Evolutionary conservation across 92 coral and sea anemone genomes (phyloP).

Genomic region (Pocillopora grandis): DNA sequence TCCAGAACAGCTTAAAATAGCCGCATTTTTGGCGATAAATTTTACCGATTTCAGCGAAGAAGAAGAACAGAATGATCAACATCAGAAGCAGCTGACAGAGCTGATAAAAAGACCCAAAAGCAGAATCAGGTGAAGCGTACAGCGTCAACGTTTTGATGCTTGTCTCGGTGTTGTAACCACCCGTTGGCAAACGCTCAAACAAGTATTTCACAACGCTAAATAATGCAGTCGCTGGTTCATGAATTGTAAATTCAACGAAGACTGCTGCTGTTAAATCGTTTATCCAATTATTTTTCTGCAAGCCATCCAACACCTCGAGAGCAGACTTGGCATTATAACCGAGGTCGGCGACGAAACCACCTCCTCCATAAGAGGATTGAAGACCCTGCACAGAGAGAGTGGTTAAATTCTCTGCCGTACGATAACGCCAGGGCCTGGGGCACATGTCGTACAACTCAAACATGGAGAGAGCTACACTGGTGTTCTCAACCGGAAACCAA

Average conservation of each 20-base stretch:
- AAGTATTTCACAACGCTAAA: conserved; percentile 74
- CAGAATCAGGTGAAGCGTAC: conserved; percentile 74
- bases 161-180: conserved; percentile 47
- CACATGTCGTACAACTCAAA: conserved; percentile 51
- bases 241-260: conserved; percentile 76
- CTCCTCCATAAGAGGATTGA: conserved; percentile 44
- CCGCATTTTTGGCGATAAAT: conserved; percentile 58
- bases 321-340: conserved; percentile 78
- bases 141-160: conserved; percentile 65
- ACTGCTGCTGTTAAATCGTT: conserved; percentile 75
- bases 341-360: conserved; percentile 82
- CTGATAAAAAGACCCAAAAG: conserved; percentile 48
- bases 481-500: conserved; percentile 63
- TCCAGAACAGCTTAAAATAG: conserved; percentile 74
- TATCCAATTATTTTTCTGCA: conserved; percentile 65
- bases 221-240: conserved; percentile 74
- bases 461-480: conserved; percentile 39
- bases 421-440: conserved; percentile 83
- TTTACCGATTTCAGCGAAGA: conserved; percentile 73
- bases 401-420: conserved; percentile 43
- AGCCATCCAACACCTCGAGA: conserved; percentile 45
- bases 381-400: conserved; percentile 26
- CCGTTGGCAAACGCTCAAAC: conserved; percentile 68
- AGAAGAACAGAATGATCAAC: conserved; percentile 66
- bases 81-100: conserved; percentile 65